These are phyloP conservation scores for Cinclus cinclus DNA, from an alignment of 2,113 vertebrate genomes.

Conservation along the genomic window DNA sequence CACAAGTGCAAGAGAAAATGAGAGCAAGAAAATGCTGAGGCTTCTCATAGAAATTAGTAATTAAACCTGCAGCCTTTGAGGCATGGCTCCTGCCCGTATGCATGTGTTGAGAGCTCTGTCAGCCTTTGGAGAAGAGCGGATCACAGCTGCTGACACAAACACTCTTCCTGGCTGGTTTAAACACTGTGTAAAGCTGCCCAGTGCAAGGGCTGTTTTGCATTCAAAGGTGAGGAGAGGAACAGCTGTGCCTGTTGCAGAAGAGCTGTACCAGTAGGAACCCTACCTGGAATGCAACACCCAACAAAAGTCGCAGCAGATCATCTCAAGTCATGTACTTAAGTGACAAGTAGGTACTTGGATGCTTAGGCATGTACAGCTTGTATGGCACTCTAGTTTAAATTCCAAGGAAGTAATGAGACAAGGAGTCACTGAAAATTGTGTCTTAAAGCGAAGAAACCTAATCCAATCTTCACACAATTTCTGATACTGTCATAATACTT, in stretches of 20 bases:
- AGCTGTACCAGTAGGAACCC: background rate
- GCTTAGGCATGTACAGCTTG: background rate
- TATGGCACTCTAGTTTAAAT: background rate
- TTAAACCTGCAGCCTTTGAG: background rate
- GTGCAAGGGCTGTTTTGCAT: background rate
- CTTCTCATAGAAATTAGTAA: background rate
- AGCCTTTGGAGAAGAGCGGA: background rate
- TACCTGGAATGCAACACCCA: background rate
- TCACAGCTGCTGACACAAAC: background rate
- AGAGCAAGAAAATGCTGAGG: background rate
- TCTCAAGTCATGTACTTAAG: rapidly evolving
- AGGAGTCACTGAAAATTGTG: background rate
- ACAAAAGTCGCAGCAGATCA: background rate
- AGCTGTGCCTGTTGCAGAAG: background rate
- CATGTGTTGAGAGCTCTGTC: background rate
- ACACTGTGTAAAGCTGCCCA: background rate
- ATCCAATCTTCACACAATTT: background rate
- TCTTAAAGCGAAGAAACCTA: background rate
- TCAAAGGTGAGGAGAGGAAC: background rate
- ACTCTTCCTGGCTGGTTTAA: background rate
- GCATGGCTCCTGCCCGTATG: background rate
- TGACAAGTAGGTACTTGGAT: background rate
- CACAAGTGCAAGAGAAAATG: background rate
- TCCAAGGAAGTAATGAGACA: background rate
- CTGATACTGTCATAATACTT: background rate